Conservation (phyloP, 2,888 invertebrate genomes). For the Dynastes grantii region DNA sequence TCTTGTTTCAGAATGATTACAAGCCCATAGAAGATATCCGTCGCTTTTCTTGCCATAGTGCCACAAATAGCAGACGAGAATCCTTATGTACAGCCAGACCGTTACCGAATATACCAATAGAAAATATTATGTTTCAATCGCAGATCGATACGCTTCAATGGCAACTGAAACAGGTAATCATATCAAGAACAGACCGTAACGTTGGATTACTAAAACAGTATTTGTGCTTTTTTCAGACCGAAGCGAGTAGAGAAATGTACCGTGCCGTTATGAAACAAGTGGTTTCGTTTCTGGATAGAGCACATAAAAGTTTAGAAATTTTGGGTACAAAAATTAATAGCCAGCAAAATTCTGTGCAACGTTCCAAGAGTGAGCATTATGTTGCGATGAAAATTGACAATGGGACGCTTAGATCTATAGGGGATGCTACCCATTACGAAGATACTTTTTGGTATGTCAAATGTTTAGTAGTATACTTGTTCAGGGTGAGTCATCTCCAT, state of each 20-base stretch:
- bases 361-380: constrained; percentile 73
- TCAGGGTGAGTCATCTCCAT: too few species aligned
- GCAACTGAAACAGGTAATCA: constrained; percentile 81
- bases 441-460: constrained; percentile 47
- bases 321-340: constrained; percentile 67
- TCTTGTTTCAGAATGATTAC: constrained; percentile 48
- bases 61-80: constrained; percentile 58
- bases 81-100: constrained; percentile 61
- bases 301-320: constrained; percentile 77
- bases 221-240: constrained; percentile 72
- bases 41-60: constrained; percentile 51
- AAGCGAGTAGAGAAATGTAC: constrained; percentile 82
- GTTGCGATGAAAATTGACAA: constrained; percentile 63
- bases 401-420: constrained; percentile 53
- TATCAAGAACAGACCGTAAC: background rate
- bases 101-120: constrained; percentile 71
- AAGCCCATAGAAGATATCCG: constrained; percentile 50
- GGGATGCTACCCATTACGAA: constrained; percentile 24
- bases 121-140: constrained; percentile 77
- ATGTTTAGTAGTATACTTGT: background rate
- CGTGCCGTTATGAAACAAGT: constrained; percentile 82
- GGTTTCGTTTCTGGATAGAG: constrained; percentile 79
- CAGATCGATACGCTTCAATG: constrained; percentile 81
- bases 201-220: background rate
- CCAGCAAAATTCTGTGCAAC: constrained; percentile 66